Conservation (phyloP, 1,140 invertebrate species). For the Wiebesia pumilae region DNA sequence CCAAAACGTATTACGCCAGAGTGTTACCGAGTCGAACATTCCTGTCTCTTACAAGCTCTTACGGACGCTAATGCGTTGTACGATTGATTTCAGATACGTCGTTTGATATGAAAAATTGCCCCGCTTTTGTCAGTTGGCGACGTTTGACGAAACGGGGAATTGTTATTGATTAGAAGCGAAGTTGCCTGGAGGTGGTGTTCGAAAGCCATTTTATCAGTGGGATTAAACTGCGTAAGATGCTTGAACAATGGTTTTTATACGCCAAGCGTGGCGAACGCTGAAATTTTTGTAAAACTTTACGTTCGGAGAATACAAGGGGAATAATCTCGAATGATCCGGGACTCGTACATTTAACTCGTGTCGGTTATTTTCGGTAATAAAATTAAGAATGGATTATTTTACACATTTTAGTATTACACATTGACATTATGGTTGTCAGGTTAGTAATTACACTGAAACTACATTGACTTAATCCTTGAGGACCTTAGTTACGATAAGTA, state of each 20-base stretch:
- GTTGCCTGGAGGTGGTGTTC: too few species aligned
- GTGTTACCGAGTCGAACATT: neutral
- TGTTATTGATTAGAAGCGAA: too few species aligned
- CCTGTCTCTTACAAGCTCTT: neutral
- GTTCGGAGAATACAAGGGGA: too few species aligned
- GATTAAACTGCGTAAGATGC: too few species aligned
- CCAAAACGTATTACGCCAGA: neutral
- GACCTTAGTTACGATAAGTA: slow-evolving; percentile 28
- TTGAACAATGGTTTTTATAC: too few species aligned
- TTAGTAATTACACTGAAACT: neutral
- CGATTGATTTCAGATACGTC: neutral
- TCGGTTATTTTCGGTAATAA: slow-evolving; percentile 8
- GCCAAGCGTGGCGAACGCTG: too few species aligned
- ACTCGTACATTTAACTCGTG: neutral
- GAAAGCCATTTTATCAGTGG: too few species aligned
- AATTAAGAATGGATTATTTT: slow-evolving; percentile 5
- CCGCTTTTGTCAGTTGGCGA: neutral
- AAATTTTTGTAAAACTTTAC: too few species aligned
- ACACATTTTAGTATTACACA: neutral
- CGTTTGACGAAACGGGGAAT: neutral
- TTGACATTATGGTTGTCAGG: neutral
- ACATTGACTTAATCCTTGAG: neutral
- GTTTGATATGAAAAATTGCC: neutral
- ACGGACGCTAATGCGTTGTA: neutral
- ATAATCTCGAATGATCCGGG: neutral